Evolutionary conservation across 2,888 invertebrate genomes (phyloP).

Genomic region (Heliconius hortense): DNA sequence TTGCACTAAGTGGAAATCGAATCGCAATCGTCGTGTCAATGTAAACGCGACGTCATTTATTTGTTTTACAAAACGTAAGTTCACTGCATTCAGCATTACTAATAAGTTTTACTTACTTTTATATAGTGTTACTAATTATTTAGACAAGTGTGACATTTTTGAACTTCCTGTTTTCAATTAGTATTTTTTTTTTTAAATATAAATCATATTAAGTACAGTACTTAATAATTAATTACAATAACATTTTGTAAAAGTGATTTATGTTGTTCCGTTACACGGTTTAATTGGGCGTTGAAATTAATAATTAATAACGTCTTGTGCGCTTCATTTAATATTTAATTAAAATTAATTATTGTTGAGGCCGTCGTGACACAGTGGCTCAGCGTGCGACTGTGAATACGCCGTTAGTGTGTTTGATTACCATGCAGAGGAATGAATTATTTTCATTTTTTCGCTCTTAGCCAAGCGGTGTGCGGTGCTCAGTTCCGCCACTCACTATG

Average conservation of each 20-base stretch:
- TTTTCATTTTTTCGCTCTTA: background rate
- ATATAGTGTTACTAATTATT: background rate
- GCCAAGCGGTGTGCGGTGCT: no score
- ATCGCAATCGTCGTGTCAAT: background rate
- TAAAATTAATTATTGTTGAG: background rate
- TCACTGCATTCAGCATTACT: background rate
- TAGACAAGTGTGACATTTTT: background rate
- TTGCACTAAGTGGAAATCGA: background rate
- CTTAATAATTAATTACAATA: background rate
- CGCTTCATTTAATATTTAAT: background rate
- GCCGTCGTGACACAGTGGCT: background rate
- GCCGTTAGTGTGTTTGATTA: background rate
- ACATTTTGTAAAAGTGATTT: background rate
- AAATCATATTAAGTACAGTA: background rate
- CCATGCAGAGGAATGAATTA: background rate
- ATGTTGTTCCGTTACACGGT: background rate
- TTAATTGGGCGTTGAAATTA: conserved; percentile 2
- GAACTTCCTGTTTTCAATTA: background rate
- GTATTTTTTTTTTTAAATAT: background rate
- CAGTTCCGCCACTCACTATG: background rate
- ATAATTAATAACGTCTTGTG: background rate
- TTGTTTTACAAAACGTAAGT: background rate
- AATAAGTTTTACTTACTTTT: background rate
- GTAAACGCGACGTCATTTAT: background rate
- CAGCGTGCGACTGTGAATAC: background rate